phyloP scores from a whole-genome alignment of 2,888 invertebrate genomes.

The Tipula unca region DNA sequence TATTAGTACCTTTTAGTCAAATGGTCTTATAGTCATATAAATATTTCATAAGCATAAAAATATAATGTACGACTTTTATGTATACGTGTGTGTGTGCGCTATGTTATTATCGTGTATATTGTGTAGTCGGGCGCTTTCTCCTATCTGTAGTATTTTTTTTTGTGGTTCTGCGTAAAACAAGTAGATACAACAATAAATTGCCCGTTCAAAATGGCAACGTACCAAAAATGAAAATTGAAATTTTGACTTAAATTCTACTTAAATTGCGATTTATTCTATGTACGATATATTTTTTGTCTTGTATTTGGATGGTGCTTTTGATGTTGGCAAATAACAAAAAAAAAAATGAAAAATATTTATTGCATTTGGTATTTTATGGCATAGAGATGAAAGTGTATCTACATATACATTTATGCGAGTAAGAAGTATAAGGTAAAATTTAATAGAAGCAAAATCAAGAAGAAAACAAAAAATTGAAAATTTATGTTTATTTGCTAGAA shows the following conservation, averaged over 20 bases:
- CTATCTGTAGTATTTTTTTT: not conserved
- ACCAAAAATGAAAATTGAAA: not conserved
- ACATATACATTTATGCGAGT: not conserved
- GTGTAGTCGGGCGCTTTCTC: not conserved
- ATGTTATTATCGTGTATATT: not conserved
- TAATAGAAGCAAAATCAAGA: not conserved
- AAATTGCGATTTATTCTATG: not conserved
- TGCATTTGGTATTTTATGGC: not conserved
- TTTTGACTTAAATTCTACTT: not conserved
- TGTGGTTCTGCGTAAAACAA: not conserved
- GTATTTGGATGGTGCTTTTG: not conserved
- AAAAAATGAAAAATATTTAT: not conserved
- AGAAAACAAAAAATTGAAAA: not conserved
- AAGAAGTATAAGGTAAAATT: not conserved
- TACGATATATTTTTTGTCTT: not conserved
- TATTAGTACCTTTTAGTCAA: slow-evolving; percentile 14
- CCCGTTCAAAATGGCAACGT: not conserved
- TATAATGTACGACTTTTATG: not conserved
- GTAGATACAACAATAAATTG: not conserved
- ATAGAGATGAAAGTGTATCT: not conserved
- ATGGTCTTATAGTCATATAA: slow-evolving; percentile 14
- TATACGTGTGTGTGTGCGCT: not conserved
- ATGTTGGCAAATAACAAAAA: not conserved
- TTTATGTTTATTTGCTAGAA: not conserved
- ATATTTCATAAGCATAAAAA: slow-evolving; percentile 14